Base-by-base conservation (phyloP, 2,888 invertebrate genomes). In the Lasioglossum oenotherae region DNA sequence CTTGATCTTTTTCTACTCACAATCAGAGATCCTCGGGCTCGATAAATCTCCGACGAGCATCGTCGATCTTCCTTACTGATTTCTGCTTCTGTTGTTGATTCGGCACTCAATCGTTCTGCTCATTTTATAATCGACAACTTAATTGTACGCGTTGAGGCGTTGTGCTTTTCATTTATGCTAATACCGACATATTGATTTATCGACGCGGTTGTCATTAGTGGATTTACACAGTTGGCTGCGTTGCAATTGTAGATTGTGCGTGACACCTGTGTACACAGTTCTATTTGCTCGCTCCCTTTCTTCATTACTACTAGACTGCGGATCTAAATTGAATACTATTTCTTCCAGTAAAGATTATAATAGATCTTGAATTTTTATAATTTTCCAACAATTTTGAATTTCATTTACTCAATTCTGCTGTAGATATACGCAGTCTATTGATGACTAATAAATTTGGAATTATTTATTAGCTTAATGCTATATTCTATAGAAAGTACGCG, bases 41-140 rank as follows among this genome's bases (percentile, higher is more conserved):
- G 84, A 90, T 87, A 90, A 89, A 89, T 87, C 73, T 69, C 77
- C 67, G 72, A 81, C 77, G 80, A 86, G 80, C 81, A 74, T 85
- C 81, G 79, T 86, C 82, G 81, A 82, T 88, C 87, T 86, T 86
- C 64, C 76, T 78, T 49, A 76, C 78, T 67, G 46, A 69, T 64
- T 69, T 77, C 80, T 53, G 49, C 57, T 69, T 75, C 82, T 85
- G 23, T 75, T 73, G 67, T 64, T 73, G 69, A 78, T 82, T 73
- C 74, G 12, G 3, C 35, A 44, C 41, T 78, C 67, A 74, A 78
- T 83, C 75, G 27, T 31, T 57, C 64, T 4, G 49, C 57, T 35
- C 14, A 60, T 38, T 76, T 49, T 35, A 57, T 78, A 78, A 82
- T 77, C 71, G 81, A 81, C 72, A 57, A 78, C 74, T 88, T 69